Conservation (phyloP, 2,797 vertebrate species). For the Naso thynnoides region DNA sequence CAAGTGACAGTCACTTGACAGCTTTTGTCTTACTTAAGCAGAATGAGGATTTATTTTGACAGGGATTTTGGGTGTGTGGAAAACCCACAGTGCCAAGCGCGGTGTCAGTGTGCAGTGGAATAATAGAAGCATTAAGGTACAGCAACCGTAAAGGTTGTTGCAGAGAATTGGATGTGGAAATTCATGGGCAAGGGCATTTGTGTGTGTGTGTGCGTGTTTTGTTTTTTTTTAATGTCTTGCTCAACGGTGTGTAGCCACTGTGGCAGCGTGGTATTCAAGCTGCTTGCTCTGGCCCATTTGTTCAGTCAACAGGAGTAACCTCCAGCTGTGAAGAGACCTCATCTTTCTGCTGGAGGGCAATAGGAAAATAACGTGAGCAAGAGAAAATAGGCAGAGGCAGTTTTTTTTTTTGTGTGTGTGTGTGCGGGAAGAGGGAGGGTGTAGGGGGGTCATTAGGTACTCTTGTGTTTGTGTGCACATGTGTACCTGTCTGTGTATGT, state of each 20-base stretch:
- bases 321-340: constrained; percentile 68
- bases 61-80: background rate
- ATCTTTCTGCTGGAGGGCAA: constrained; percentile 45
- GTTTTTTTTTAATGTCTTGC: constrained; percentile 26
- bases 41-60: constrained; percentile 1
- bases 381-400: constrained; percentile 26
- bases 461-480: constrained; percentile 5
- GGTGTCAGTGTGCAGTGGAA: background rate
- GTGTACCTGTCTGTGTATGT: constrained; percentile 34
- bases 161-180: constrained; percentile 40
- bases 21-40: constrained; percentile 1
- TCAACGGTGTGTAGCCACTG: constrained; percentile 15
- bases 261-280: constrained; percentile 40
- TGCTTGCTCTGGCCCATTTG: constrained; percentile 63
- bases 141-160: background rate
- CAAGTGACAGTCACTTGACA: background rate
- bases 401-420: background rate
- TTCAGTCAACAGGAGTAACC: constrained; percentile 73
- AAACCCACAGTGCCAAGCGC: background rate
- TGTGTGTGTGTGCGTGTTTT: no score
- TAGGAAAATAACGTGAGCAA: constrained; percentile 43
- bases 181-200: background rate
- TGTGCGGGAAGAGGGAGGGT: background rate
- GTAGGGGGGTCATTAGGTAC: constrained; percentile 1
- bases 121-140: background rate